These are phyloP conservation scores for Gambusia yucatana DNA, from an alignment of 2,797 vertebrate species.

Conservation along the genomic window DNA sequence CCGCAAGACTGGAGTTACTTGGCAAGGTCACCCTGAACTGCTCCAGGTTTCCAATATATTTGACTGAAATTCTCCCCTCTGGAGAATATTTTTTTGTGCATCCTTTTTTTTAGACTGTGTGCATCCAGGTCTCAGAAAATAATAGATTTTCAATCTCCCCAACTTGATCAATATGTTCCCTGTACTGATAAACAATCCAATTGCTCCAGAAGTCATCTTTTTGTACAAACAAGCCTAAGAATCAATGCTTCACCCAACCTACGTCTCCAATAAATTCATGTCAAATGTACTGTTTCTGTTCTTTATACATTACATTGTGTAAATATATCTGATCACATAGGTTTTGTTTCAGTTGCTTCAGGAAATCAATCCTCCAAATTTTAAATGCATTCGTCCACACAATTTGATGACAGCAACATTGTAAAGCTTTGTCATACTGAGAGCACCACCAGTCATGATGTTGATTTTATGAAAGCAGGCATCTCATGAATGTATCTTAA, in stretches of 20 bases:
- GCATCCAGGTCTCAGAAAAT: conserved; percentile 10
- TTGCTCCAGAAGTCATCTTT: conserved; percentile 16
- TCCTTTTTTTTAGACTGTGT: conserved; percentile 25
- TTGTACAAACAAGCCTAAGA: conserved; percentile 10
- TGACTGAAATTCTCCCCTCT: conserved; percentile 11
- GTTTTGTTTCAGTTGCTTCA: neutral
- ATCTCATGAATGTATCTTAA: neutral
- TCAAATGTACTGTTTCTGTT: conserved; percentile 9
- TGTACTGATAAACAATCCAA: conserved; percentile 18
- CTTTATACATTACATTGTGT: conserved; percentile 13
- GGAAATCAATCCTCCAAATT: neutral
- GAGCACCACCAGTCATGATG: neutral
- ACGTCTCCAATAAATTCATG: conserved; percentile 5
- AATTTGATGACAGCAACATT: neutral
- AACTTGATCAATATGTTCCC: conserved; percentile 37
- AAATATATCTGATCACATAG: neutral
- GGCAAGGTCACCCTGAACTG: conserved; percentile 21
- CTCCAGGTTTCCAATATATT: conserved; percentile 10
- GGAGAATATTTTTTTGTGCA: neutral
- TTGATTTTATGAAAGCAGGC: neutral
- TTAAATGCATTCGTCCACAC: neutral
- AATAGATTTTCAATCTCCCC: conserved; percentile 25
- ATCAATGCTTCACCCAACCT: conserved; percentile 7
- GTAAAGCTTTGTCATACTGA: neutral
- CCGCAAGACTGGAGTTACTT: conserved; percentile 26